Conservation (phyloP, 2,797 vertebrate genomes). For the Sebastes kiyomatsui region DNA sequence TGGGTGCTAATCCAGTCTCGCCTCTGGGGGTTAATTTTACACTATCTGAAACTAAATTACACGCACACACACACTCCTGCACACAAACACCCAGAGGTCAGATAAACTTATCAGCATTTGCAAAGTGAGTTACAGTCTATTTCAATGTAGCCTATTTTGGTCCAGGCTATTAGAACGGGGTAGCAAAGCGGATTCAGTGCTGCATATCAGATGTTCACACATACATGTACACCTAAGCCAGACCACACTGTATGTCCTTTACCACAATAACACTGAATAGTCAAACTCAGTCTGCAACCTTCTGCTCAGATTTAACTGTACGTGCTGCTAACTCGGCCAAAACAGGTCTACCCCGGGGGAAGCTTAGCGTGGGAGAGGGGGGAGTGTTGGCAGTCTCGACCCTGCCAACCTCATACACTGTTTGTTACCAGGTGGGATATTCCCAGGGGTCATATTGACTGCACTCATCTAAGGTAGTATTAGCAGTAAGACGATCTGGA, state of each 20-base stretch:
- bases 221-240: not conserved
- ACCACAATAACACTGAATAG: constrained; percentile 6
- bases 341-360: not conserved
- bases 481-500: constrained; percentile 35
- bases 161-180: constrained; percentile 47
- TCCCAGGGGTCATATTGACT: constrained; percentile 50
- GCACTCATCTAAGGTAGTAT: not conserved
- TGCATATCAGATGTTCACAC: constrained; percentile 12
- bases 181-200: constrained; percentile 30
- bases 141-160: constrained; percentile 59
- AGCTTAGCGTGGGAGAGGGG: not conserved
- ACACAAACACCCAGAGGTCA: constrained; percentile 14
- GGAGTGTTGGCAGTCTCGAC: not conserved
- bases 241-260: not conserved
- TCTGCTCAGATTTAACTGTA: not conserved
- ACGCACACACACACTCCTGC: not conserved
- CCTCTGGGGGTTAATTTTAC: constrained; percentile 35
- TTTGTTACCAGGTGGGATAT: constrained; percentile 60
- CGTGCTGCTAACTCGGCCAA: constrained; percentile 9
- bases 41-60: constrained; percentile 16
- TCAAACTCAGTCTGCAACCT: not conserved
- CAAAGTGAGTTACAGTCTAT: constrained; percentile 60
- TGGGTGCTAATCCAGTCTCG: constrained; percentile 1
- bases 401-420: constrained; percentile 13
- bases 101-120: constrained; percentile 49